Evolutionary conservation across 2,113 vertebrate genomes (phyloP).

Genomic region (Paedocypris sp.): DNA sequence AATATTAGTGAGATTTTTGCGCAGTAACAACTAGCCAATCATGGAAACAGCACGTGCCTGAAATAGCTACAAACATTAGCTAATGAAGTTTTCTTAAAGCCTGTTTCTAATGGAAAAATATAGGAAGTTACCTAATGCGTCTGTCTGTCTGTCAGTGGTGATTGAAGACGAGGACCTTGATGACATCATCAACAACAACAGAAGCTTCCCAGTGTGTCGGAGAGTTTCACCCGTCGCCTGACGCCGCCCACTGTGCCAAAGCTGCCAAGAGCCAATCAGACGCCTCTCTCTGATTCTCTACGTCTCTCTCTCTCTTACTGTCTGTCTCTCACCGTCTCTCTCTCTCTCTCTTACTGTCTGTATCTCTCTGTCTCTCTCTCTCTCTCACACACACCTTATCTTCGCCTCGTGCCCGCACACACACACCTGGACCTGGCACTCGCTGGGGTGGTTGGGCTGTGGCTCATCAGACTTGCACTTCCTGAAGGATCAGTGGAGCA

Average conservation of each 20-base stretch:
- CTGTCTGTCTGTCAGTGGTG: constrained; percentile 49
- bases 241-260: constrained; percentile 52
- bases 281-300: not conserved
- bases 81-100: not conserved
- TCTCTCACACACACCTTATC: no score
- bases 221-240: constrained; percentile 57
- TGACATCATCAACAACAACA: constrained; percentile 67
- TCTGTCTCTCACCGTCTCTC: not conserved
- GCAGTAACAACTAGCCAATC: no score
- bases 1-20: no score
- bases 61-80: no score
- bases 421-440: no score
- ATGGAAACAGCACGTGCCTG: no score
- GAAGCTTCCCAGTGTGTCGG: constrained; percentile 55
- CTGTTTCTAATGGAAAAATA: no score
- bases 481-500: no score
- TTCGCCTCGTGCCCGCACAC: not conserved
- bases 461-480: no score
- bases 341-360: no score
- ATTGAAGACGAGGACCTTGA: constrained; percentile 64
- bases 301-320: not conserved
- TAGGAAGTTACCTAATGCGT: not conserved
- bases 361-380: no score
- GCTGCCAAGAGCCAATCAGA: constrained; percentile 31
- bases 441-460: no score